Conservation (phyloP, 2,888 invertebrate species). For the Ptilodon capucinus region DNA sequence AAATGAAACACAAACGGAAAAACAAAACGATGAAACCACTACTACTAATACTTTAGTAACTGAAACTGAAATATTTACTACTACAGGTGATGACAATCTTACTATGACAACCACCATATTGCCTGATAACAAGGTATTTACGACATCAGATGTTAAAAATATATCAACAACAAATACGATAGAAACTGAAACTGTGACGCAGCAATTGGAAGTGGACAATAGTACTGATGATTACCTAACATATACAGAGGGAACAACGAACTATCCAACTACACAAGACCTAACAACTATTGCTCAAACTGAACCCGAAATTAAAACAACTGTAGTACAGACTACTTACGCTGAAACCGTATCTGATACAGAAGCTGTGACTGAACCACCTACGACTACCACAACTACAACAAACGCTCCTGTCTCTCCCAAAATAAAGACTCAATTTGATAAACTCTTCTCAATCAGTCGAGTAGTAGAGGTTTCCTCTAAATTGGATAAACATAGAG, state of each 20-base stretch:
- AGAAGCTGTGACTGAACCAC: constrained; percentile 30
- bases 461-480: constrained; percentile 87
- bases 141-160: constrained; percentile 38
- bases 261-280: constrained; percentile 55
- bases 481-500: constrained; percentile 83
- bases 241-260: constrained; percentile 54
- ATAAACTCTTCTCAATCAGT: constrained; percentile 86
- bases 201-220: constrained; percentile 59
- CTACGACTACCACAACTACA: constrained; percentile 42
- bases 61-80: constrained; percentile 48
- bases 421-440: constrained; percentile 73
- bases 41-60: constrained; percentile 37
- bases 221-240: constrained; percentile 70
- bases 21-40: constrained; percentile 43
- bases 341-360: constrained; percentile 33
- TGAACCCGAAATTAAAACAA: constrained; percentile 30
- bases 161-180: constrained; percentile 46
- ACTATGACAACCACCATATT: constrained; percentile 50
- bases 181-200: constrained; percentile 53
- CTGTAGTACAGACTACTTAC: constrained; percentile 24
- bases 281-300: constrained; percentile 40
- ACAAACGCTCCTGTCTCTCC: constrained; percentile 49
- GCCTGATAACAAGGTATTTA: constrained; percentile 35
- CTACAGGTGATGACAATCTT: constrained; percentile 65
- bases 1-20: constrained; percentile 35